Conservation (phyloP, 2,888 invertebrate genomes). For the Parthenolecanium corni region DNA sequence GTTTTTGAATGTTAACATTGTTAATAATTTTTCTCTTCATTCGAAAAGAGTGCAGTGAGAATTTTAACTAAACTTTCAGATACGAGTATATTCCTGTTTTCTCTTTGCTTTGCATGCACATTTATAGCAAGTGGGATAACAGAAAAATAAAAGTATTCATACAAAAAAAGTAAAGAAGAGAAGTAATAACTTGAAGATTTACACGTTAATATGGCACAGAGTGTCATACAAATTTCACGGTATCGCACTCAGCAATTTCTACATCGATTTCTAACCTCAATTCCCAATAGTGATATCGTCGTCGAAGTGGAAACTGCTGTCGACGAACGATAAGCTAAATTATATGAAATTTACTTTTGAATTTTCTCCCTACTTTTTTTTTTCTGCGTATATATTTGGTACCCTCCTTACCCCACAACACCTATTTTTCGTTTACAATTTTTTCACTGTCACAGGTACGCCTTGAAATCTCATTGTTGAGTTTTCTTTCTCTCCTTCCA, state of each 20-base stretch:
- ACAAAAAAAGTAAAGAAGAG: background rate
- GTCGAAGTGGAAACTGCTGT: constrained; percentile 22
- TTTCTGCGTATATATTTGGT: background rate
- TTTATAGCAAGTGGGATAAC: no score
- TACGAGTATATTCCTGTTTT: no score
- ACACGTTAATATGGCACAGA: constrained; percentile 24
- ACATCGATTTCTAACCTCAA: constrained; percentile 15
- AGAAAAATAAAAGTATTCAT: no score
- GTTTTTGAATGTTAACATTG: no score
- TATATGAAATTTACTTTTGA: constrained; percentile 11
- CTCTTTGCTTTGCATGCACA: no score
- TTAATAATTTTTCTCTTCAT: no score
- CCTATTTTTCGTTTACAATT: background rate
- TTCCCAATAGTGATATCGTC: constrained; percentile 23
- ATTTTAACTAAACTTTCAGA: no score
- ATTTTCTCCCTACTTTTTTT: background rate
- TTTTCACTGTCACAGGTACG: background rate
- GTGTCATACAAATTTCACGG: constrained; percentile 25
- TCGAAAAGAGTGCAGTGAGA: no score
- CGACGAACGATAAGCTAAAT: constrained; percentile 4
- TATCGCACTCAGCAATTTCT: constrained; percentile 24
- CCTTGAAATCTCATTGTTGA: no score
- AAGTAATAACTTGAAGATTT: constrained; percentile 22
- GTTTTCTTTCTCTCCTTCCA: no score
- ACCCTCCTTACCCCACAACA: no score